Evolutionary conservation across 2,113 vertebrate species (phyloP).

Genomic region (Dasypus novemcinctus): DNA sequence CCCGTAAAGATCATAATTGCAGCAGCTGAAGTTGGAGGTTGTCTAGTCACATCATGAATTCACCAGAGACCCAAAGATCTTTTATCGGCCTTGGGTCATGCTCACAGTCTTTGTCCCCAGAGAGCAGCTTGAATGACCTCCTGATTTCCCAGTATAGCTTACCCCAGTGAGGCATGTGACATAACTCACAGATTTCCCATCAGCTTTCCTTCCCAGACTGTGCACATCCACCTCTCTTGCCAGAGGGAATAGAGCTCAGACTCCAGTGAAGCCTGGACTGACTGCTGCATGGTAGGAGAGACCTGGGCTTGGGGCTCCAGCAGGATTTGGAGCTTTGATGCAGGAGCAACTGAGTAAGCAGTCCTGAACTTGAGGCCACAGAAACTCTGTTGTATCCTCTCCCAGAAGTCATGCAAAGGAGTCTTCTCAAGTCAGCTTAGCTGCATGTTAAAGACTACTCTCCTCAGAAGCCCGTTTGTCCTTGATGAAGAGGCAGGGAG

Average conservation of each 20-base stretch:
- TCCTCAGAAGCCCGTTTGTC: slow-evolving; percentile 40
- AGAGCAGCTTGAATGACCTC: slow-evolving; percentile 41
- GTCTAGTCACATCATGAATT: background rate
- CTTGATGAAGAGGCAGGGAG: background rate
- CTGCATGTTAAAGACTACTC: background rate
- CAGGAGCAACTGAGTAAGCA: background rate
- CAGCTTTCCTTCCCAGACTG: background rate
- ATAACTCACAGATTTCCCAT: slow-evolving; percentile 11
- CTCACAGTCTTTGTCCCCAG: slow-evolving; percentile 11
- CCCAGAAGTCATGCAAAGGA: background rate
- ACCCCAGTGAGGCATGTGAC: background rate
- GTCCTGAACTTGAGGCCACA: background rate
- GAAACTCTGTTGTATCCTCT: background rate
- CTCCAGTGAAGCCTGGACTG: background rate
- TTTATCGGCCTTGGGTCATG: background rate
- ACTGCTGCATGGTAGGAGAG: background rate
- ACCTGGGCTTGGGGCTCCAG: background rate
- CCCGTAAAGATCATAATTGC: slow-evolving; percentile 19
- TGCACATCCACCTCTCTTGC: background rate
- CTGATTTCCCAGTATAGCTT: slow-evolving; percentile 29
- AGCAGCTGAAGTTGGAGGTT: background rate
- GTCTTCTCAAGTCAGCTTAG: background rate
- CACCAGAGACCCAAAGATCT: slow-evolving; percentile 48
- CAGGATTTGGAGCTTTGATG: background rate
- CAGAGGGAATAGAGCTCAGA: background rate